A percentile compares a stretch with the other conserved stretches of the same genome.
Conservation (phyloP, 1,140 invertebrate species). For the Drosophila mauritiana region DNA sequence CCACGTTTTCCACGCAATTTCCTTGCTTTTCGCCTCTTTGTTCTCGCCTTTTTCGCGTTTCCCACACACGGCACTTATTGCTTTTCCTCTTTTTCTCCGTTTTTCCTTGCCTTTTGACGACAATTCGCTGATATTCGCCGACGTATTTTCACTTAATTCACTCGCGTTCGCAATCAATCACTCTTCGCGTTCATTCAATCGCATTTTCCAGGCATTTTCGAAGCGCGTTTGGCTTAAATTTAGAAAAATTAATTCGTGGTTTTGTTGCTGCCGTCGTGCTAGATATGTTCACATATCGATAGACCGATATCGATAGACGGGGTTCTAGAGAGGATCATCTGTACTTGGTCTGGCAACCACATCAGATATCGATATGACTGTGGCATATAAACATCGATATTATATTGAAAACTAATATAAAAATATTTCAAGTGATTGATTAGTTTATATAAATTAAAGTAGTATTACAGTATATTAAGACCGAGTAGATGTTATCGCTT, state of each 20-base stretch:
- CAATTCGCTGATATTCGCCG: constrained; percentile 16
- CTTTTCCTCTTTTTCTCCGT: constrained; percentile 28
- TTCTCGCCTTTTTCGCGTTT: constrained; percentile 49
- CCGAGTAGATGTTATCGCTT: too few species aligned
- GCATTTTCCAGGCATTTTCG: constrained; percentile 21
- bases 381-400: background rate
- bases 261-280: constrained; percentile 26
- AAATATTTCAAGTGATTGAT: too few species aligned
- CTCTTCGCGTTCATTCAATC: background rate
- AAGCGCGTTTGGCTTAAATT: constrained; percentile 27
- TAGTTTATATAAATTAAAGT: too few species aligned
- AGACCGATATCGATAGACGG: background rate
- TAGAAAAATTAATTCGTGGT: constrained; percentile 30
- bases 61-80: constrained; percentile 44
- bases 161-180: background rate
- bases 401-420: too few species aligned
- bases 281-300: background rate
- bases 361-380: background rate
- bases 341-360: background rate
- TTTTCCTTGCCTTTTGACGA: constrained; percentile 22
- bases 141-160: constrained; percentile 11
- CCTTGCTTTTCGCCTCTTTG: constrained; percentile 38
- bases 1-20: constrained; percentile 32
- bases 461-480: too few species aligned
- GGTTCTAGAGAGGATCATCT: background rate